Conservation (phyloP, 64 coral and sea anemone species). For the Catalaphyllia jardinei region DNA sequence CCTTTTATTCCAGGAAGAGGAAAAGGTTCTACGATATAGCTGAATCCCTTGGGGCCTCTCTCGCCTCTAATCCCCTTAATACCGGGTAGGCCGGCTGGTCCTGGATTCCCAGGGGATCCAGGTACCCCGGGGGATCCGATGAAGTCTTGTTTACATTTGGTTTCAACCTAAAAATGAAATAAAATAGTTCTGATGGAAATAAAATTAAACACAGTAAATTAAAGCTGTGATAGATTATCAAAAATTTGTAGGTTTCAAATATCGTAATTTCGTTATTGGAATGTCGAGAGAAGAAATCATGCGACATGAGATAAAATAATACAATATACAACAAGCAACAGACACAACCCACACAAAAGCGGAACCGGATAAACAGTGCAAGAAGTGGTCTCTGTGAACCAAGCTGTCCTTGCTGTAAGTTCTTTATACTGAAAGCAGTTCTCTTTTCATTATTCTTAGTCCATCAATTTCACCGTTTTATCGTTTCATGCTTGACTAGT, state of each 20-base stretch:
- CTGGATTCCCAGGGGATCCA: constrained; percentile 47
- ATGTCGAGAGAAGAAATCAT: too few relatives aligned
- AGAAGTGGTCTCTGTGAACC: too few relatives aligned
- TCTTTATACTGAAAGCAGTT: too few relatives aligned
- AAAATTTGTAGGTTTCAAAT: not conserved
- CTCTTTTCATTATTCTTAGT: too few relatives aligned
- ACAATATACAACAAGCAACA: not conserved
- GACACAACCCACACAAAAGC: too few relatives aligned
- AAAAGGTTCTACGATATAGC: not conserved
- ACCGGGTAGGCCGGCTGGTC: constrained; percentile 39
- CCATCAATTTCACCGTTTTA: too few relatives aligned
- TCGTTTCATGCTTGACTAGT: too few relatives aligned
- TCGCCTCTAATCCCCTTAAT: constrained; percentile 66
- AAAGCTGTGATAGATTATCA: not conserved
- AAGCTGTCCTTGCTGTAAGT: too few relatives aligned
- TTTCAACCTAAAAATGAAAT: constrained; percentile 49
- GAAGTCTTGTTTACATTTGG: constrained; percentile 61
- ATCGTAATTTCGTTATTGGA: not conserved
- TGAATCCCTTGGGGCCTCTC: constrained; percentile 12
- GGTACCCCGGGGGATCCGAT: constrained; percentile 46
- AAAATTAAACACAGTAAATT: not conserved
- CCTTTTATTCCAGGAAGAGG: constrained; percentile 67
- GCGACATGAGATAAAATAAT: too few relatives aligned
- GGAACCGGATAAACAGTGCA: too few relatives aligned
- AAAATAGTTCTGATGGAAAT: not conserved